Evolutionary conservation across 2,888 invertebrate genomes (phyloP).

Genomic region (Acleris emargana): DNA sequence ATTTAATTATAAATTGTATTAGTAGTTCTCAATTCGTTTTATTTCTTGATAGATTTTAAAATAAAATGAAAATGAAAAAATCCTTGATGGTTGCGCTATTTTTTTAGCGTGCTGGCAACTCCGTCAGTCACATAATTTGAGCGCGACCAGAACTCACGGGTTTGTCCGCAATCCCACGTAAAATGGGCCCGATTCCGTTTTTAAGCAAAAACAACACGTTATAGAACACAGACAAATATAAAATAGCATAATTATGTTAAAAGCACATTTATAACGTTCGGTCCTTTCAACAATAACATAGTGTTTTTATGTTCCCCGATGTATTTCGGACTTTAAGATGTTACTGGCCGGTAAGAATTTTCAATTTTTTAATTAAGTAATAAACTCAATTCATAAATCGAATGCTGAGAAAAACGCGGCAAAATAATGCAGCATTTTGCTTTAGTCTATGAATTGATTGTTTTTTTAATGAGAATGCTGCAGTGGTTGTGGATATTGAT

Average conservation of each 20-base stretch:
- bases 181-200: constrained; percentile 58
- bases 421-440: constrained; percentile 32
- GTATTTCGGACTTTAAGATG: constrained; percentile 41
- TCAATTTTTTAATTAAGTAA: constrained; percentile 29
- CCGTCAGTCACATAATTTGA: constrained; percentile 56
- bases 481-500: constrained; percentile 23
- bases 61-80: neutral
- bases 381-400: constrained; percentile 41
- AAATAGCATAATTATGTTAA: constrained; percentile 59
- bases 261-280: constrained; percentile 69
- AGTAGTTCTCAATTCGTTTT: neutral
- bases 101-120: constrained; percentile 49
- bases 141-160: constrained; percentile 57
- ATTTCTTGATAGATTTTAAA: constrained; percentile 7
- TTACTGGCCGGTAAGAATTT: constrained; percentile 46
- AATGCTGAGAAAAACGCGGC: constrained; percentile 39
- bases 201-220: constrained; percentile 56
- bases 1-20: neutral
- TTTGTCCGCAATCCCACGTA: constrained; percentile 49
- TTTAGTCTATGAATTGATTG: neutral
- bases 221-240: constrained; percentile 53
- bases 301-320: constrained; percentile 40
- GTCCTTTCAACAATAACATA: constrained; percentile 44
- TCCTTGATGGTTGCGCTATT: constrained; percentile 5
- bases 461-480: constrained; percentile 20